Percentiles rank a stretch among this genome's conserved stretches.
phyloP scores from a whole-genome alignment of 2,888 invertebrate genomes.

The Hetaerina titia region DNA sequence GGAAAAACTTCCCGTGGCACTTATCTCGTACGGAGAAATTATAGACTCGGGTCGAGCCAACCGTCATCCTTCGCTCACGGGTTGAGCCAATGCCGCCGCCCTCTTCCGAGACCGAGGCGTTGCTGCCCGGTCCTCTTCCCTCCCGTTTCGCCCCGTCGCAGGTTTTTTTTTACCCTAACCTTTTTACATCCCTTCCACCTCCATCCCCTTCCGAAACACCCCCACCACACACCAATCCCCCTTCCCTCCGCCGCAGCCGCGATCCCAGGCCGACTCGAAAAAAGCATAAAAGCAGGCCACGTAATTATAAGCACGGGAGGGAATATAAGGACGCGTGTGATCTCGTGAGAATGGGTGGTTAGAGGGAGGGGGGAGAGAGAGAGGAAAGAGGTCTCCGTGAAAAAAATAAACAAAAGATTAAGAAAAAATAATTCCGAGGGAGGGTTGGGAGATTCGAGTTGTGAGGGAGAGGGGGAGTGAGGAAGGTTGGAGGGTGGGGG shows the following conservation, averaged over 20 bases:
- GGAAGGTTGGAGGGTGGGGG: background rate
- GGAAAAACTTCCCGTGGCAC: slow-evolving; percentile 51
- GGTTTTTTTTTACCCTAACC: background rate
- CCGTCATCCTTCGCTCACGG: slow-evolving; percentile 36
- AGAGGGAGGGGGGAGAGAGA: background rate
- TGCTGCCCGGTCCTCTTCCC: background rate
- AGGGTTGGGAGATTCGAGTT: too few species aligned
- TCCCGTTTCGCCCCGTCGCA: background rate
- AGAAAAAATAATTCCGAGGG: background rate
- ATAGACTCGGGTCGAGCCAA: slow-evolving; percentile 44
- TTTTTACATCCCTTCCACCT: background rate
- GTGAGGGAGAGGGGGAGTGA: background rate
- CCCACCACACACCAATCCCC: too few species aligned
- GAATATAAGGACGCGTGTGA: background rate
- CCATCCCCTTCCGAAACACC: background rate
- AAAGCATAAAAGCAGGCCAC: slow-evolving; percentile 60
- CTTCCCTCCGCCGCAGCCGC: too few species aligned
- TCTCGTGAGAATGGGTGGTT: background rate
- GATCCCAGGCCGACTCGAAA: background rate
- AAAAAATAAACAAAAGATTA: slow-evolving; percentile 27
- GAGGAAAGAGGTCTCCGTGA: background rate
- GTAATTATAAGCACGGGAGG: slow-evolving; percentile 40
- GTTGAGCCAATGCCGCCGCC: background rate
- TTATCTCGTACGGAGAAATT: slow-evolving; percentile 47
- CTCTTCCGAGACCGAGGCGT: background rate